A percentile compares a stretch with the other conserved stretches of the same genome.
Conservation (phyloP, 2,888 invertebrate species). For the Drosophila kanekoi region DNA sequence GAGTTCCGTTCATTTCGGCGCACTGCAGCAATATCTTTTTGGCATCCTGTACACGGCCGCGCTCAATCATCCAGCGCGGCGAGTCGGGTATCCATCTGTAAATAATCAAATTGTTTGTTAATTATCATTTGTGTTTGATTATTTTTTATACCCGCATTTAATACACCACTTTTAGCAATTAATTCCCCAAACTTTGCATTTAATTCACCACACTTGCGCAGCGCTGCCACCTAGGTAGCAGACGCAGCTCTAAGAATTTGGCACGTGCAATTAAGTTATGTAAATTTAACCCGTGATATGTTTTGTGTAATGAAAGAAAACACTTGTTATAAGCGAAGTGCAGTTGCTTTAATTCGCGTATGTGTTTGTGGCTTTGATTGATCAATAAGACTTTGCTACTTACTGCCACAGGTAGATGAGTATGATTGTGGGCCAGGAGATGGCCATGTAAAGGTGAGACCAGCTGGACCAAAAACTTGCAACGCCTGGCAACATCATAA, state of each 20-base stretch:
- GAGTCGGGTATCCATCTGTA: constrained; percentile 85
- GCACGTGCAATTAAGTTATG: too few species aligned
- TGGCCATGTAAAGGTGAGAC: constrained; percentile 85
- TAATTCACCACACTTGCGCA: not conserved
- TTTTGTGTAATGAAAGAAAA: too few species aligned
- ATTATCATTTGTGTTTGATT: too few species aligned
- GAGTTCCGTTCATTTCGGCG: constrained; percentile 84
- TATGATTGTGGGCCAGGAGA: constrained; percentile 85
- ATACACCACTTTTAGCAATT: too few species aligned
- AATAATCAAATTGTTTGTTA: not conserved
- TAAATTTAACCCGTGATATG: too few species aligned
- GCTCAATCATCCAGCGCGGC: constrained; percentile 85
- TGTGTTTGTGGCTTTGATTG: not conserved
- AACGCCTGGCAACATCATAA: constrained; percentile 85
- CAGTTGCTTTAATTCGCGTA: not conserved
- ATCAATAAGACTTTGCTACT: constrained; percentile 39
- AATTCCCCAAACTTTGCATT: not conserved
- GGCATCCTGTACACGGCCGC: constrained; percentile 84
- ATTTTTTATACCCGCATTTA: too few species aligned
- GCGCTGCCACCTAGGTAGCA: not conserved
- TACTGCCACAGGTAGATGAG: constrained; percentile 85
- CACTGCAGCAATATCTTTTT: constrained; percentile 84
- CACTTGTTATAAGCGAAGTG: too few species aligned
- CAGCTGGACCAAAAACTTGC: constrained; percentile 85
- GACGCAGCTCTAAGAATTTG: too few species aligned